These are phyloP conservation scores for Henricia sp. DNA, from an alignment of 53 echinoderm and acorn worm species.

Conservation along the genomic window DNA sequence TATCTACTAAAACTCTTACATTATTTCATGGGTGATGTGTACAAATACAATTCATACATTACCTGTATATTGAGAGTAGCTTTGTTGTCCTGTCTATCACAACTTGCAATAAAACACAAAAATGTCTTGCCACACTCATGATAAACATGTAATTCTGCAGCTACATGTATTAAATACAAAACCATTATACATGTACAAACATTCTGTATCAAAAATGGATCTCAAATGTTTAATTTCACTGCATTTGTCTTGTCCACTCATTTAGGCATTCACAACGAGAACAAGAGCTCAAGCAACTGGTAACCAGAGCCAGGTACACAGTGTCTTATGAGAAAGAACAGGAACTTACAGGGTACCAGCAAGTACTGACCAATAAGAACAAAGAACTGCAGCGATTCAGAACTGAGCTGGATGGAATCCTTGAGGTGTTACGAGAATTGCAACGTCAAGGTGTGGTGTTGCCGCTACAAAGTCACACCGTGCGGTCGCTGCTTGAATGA, in stretches of 20 bases:
- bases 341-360: slow-evolving; percentile 68
- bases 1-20: too few relatives aligned
- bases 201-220: too few relatives aligned
- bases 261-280: slow-evolving; percentile 79
- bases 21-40: too few relatives aligned
- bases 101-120: too few relatives aligned
- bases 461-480: slow-evolving; percentile 66
- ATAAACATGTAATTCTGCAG: too few relatives aligned
- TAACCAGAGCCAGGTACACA: slow-evolving; percentile 75
- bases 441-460: slow-evolving; percentile 92
- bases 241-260: not conserved
- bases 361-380: slow-evolving; percentile 75
- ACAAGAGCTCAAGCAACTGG: slow-evolving; percentile 74
- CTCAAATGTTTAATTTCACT: too few relatives aligned
- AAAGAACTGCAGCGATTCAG: slow-evolving; percentile 89
- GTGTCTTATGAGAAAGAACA: slow-evolving; percentile 78
- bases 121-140: too few relatives aligned
- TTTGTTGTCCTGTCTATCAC: too few relatives aligned
- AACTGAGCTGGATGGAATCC: slow-evolving; percentile 83
- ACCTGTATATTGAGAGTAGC: too few relatives aligned
- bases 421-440: slow-evolving; percentile 86
- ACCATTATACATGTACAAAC: too few relatives aligned
- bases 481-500: slow-evolving; percentile 65
- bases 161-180: too few relatives aligned
- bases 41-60: too few relatives aligned